These are phyloP conservation scores for Mustela erminea DNA, from an alignment of 2,797 vertebrate species.

Conservation along the genomic window DNA sequence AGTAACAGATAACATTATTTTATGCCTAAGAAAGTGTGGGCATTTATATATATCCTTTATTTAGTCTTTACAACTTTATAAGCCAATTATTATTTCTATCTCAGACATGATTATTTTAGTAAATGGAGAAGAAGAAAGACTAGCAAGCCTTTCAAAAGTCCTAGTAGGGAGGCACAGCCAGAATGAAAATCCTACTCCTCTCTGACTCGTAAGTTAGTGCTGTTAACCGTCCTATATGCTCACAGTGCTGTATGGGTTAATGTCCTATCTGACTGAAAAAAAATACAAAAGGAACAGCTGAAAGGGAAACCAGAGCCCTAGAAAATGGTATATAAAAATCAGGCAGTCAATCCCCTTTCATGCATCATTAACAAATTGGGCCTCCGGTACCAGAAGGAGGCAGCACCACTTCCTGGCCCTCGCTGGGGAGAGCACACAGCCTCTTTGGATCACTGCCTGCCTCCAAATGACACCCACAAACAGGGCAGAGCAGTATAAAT, in stretches of 20 bases:
- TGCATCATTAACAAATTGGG: neutral
- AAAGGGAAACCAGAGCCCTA: neutral
- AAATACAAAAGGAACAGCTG: neutral
- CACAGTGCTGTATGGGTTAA: neutral
- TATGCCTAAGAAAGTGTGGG: neutral
- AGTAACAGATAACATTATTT: neutral
- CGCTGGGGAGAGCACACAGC: neutral
- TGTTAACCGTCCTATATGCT: neutral
- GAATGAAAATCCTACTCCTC: neutral
- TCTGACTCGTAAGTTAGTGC: neutral
- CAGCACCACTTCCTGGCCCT: neutral
- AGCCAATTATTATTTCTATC: conserved; percentile 31
- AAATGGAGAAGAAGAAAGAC: neutral
- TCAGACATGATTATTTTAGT: neutral
- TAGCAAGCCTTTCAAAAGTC: neutral
- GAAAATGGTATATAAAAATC: neutral
- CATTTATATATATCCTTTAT: neutral
- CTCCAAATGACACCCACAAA: neutral
- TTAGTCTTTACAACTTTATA: neutral
- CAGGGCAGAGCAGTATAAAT: neutral
- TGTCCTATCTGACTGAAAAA: neutral
- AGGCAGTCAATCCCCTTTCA: neutral
- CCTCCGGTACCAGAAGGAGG: neutral
- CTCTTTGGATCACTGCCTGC: neutral
- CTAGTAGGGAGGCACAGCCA: neutral